Base-by-base conservation (phyloP, 2,888 invertebrate species). In the Congeria kusceri region DNA sequence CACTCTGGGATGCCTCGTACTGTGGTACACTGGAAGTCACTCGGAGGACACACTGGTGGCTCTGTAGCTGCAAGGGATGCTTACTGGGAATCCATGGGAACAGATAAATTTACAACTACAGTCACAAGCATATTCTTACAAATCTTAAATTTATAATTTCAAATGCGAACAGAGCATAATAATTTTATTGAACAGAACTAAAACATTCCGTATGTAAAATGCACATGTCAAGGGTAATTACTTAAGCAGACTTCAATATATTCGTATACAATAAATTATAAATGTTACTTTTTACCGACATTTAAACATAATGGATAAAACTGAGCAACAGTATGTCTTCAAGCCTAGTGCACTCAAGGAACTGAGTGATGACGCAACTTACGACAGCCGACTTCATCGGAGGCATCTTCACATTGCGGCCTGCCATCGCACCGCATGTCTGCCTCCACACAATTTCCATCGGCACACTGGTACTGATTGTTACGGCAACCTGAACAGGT, bases 361-460 rank as follows among this genome's bases (percentile, higher is more conserved):
- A 39, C 9, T 39, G 39, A 1, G 9, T 39, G 39, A 39, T 39
- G 1, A 13, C 15, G 3, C 39, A 5, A 84, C 95, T 95, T 95
- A 96, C 97, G 96, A 94, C 98, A 99, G 89, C 96, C 95, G 85
- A 96, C 81, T 62, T 90, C 89, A 66, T 87, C 87, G 61, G 92
- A 78, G 57, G 88, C 81, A 72, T 89, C 86, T n/a, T 86, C 77
- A 83, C 93, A 92, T 76, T 92, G 88, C 20, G 63, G 64, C 13
- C 73, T 27, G 7, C 87, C 84, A 72, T 92, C 88, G 83, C 92
- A 91, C 20, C 88, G 56, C 74, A 86, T 72, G 7, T 49, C 56
- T 18, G 80, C 61, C 62, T 81, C 64, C 18, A 91, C 86, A 80
- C 91, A 91, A 27, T 81, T 78, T 46, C 86, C 84, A 58, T 87